Percentiles rank a stretch among this genome's conserved stretches.
phyloP scores from a whole-genome alignment of 2,113 vertebrate genomes.

The Odontesthes bonariensis region DNA sequence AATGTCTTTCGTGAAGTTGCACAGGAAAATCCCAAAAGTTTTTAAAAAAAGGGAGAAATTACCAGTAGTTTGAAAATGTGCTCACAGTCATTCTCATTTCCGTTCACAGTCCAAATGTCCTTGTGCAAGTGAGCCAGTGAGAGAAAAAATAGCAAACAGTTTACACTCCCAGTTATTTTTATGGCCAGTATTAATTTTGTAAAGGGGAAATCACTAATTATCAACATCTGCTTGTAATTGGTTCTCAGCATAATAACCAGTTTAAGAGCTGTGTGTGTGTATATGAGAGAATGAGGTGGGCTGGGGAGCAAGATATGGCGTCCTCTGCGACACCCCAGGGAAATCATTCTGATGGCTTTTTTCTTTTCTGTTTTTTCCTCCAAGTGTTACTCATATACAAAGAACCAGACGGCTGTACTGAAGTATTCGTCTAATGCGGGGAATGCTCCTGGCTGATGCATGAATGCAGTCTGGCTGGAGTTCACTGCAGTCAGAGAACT shows the following conservation, averaged over 20 bases:
- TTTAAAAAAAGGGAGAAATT: no score
- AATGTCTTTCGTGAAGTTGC: no score
- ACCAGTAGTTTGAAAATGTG: no score
- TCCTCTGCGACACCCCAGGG: conserved; percentile 54
- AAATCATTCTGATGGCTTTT: conserved; percentile 57
- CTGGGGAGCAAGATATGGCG: conserved; percentile 32
- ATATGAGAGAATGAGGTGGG: neutral
- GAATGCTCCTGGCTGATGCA: conserved; percentile 4
- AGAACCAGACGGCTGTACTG: neutral
- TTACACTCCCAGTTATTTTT: neutral
- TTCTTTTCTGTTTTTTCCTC: no score
- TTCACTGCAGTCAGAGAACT: conserved; percentile 7
- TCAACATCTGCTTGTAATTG: conserved; percentile 27
- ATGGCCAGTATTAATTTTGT: neutral
- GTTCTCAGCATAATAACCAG: conserved; percentile 14
- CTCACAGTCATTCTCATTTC: neutral
- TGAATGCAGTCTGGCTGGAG: neutral
- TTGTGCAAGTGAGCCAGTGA: neutral
- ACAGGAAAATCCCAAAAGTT: no score
- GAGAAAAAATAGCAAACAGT: neutral
- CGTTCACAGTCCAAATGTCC: conserved; percentile 5
- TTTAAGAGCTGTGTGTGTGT: conserved; percentile 7
- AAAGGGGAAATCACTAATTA: conserved; percentile 9
- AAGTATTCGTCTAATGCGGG: neutral
- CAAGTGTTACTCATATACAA: conserved; percentile 46